Evolutionary conservation across 2,113 vertebrate genomes (phyloP).

Genomic region (Ctenodactylus gundi): DNA sequence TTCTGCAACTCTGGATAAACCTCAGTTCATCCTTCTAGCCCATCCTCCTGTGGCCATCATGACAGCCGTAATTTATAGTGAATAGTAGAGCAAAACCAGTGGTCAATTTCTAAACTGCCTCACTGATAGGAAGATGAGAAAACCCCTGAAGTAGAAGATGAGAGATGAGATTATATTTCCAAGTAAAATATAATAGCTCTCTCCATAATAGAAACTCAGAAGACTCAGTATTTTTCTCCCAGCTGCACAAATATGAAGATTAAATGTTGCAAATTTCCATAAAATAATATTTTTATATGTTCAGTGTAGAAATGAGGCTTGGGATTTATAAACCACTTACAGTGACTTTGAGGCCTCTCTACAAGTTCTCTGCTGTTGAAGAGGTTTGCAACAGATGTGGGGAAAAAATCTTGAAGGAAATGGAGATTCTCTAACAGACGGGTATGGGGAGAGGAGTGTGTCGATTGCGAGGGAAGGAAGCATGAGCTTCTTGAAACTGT

Average conservation of each 20-base stretch:
- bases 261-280: not conserved
- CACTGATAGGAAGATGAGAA: not conserved
- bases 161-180: not conserved
- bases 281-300: not conserved
- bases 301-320: not conserved
- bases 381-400: not conserved
- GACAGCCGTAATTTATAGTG: not conserved
- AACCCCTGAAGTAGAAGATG: not conserved
- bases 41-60: not conserved
- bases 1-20: not conserved
- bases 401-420: not conserved
- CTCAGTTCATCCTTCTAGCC: not conserved
- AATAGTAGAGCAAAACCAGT: not conserved
- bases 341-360: not conserved
- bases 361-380: not conserved
- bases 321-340: not conserved
- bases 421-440: not conserved
- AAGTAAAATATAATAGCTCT: constrained; percentile 30
- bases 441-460: not conserved
- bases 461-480: not conserved
- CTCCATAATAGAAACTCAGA: not conserved
- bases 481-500: not conserved
- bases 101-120: not conserved
- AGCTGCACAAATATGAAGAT: not conserved
- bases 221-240: not conserved